Evolutionary conservation across 2,113 vertebrate species (phyloP).

Genomic region (Nyctibius bracteatus): DNA sequence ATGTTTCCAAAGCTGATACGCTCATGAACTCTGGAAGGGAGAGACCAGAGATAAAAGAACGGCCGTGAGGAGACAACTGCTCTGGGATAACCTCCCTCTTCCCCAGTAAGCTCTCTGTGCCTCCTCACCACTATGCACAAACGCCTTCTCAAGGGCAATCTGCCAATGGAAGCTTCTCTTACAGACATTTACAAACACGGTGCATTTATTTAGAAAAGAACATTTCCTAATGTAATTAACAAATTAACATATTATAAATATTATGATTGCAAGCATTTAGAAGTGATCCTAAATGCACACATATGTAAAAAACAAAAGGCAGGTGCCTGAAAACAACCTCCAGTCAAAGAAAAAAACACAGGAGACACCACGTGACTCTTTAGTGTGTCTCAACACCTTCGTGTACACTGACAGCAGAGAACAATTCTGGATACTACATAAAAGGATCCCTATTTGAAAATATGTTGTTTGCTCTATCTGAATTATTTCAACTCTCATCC

Average conservation of each 20-base stretch:
- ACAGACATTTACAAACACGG: neutral
- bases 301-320: neutral
- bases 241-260: neutral
- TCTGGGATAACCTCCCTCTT: neutral
- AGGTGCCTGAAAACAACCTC: neutral
- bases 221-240: neutral
- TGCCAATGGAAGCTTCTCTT: neutral
- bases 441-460: neutral
- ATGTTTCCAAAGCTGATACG: neutral
- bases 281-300: neutral
- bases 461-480: neutral
- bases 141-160: neutral
- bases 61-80: neutral
- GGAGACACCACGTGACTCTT: neutral
- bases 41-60: neutral
- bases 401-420: neutral
- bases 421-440: neutral
- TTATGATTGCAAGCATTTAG: neutral
- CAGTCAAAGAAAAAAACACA: neutral
- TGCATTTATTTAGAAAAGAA: neutral
- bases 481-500: neutral
- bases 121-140: neutral
- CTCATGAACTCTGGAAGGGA: neutral
- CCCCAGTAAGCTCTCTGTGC: rapidly evolving
- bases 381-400: neutral